Base-by-base conservation (phyloP, 1,140 invertebrate genomes). In the Drosophila rhopaloa region DNA sequence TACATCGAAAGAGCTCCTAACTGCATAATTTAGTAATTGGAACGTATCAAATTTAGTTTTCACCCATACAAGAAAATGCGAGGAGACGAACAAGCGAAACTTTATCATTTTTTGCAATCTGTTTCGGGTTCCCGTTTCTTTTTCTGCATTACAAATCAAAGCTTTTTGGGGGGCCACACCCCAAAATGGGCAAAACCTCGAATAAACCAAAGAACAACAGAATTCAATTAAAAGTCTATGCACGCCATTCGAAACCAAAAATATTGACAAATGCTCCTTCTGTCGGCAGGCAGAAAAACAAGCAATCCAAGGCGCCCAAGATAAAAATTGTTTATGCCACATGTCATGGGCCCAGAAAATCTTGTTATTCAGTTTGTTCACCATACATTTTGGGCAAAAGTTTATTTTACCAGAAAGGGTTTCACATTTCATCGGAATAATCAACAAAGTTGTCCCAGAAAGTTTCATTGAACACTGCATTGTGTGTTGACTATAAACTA, bases 11-110 rank as follows among this genome's bases (percentile, higher is more conserved):
- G 67, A 71, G 67, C 62, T 70, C 47, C 71, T 70, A 83, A 84
- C 73, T 89, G 82, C 67, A 90, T 90, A 81, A 82, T 80, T 83
- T 66, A 72, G 75, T 80, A 90, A 90, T 90, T 90, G 86, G 86
- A 90, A 90, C 86, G 86, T 91, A 90, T 80, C 88, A 86, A 90
- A 90, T 90, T 74, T 86, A 76, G 73, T 86, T 82, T 88, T 86
- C 79, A 70, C 76, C 79, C 57, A 60, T 38, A 67, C 4, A 47
- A 63, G 24, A 38, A 13, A 44, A 41, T 11, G 13, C 10, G 10
- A 51, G 13, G 19, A 24, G 35, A 32, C 37, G 37, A 37, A 9
- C 24, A 38, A 37, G 61, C 60, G 2, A 44, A 47, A 57, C 53
- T 37, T 58, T 50, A 72, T 72, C 68, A 43, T 50, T 71, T 58